Base-by-base conservation (phyloP, 2,888 invertebrate species). In the Biston betularia region DNA sequence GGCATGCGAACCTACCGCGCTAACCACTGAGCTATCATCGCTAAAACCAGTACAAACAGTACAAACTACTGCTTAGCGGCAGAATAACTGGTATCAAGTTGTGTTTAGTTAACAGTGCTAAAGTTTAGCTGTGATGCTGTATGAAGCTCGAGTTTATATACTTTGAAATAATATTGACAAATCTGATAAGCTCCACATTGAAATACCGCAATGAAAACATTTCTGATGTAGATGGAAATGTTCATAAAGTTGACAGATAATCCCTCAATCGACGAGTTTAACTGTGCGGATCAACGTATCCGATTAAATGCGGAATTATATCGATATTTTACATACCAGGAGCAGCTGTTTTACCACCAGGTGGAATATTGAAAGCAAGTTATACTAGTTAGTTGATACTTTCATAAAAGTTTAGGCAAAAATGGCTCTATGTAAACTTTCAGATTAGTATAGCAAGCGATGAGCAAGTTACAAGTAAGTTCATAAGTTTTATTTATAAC, bases 231-330 rank as follows among this genome's bases (percentile, higher is more conserved):
- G 6, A 56, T 45, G 44, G 12, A 55, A 55, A 46, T 46, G 8
- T 45, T 24, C 33, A 42, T 42, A 24, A 59, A 14, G 14, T 40
- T 40, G 49, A 59, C 59, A 59, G 49, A 42, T 59, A 50, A 50
- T 50, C 50, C n/a, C 40, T n/a, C 24, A 59, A 54, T 54, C 42
- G 6, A 8, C 33, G 11, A 24, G 9, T 10, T 42, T 12, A 38
- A 38, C 38, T 9, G 38, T 38, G 6, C 38, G 48, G 46, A 48
- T 58, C 48, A 46, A 58, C 48, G 15, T 48, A 40, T 48, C 57
- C 12, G 7, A 48, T 24, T 48, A 35, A 58, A 46, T 56, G 33
- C 54, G 42, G 54, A 42, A 42, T 33, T 42, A 54, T 44, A 33
- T 54, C 12, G 24, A 42, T 42, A 24, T 33, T 4, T 15, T 6